Evolutionary conservation across 53 echinoderm and acorn worm genomes (phyloP).

Genomic region (Arbacia lixula): DNA sequence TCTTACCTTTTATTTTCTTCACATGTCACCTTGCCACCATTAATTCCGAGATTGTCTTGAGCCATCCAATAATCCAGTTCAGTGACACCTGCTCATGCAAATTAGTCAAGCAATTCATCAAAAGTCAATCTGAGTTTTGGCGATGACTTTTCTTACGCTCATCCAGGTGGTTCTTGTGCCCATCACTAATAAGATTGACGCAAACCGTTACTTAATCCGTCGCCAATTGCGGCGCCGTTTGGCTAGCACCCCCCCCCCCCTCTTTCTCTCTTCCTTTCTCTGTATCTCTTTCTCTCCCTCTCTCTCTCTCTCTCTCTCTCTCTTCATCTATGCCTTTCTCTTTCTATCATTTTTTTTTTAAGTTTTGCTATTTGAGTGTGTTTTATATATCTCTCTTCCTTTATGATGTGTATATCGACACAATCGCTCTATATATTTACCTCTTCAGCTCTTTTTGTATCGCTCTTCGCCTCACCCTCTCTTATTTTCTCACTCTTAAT

Average conservation of each 20-base stretch:
- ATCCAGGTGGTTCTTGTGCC: neutral
- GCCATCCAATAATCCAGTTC: conserved; percentile 16
- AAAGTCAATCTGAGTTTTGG: conserved; percentile 16
- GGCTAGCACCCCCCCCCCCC: neutral
- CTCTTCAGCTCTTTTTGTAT: too few relatives aligned
- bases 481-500: too few relatives aligned
- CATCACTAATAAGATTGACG: conserved; percentile 9
- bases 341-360: neutral
- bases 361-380: neutral
- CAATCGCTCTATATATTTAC: too few relatives aligned
- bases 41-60: conserved; percentile 4
- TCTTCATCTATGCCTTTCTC: neutral
- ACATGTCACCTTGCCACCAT: too few relatives aligned
- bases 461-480: too few relatives aligned
- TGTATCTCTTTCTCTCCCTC: neutral
- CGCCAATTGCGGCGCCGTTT: neutral
- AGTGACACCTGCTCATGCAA: conserved; percentile 26
- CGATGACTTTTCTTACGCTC: conserved; percentile 25
- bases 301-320: too few relatives aligned
- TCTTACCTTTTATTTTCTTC: too few relatives aligned
- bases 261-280: neutral
- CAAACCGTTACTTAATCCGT: neutral
- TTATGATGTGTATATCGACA: too few relatives aligned
- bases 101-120: conserved; percentile 13
- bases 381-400: neutral